Evolutionary conservation across 2,797 vertebrate species (phyloP).

Genomic region (Knipowitschia caucasica): DNA sequence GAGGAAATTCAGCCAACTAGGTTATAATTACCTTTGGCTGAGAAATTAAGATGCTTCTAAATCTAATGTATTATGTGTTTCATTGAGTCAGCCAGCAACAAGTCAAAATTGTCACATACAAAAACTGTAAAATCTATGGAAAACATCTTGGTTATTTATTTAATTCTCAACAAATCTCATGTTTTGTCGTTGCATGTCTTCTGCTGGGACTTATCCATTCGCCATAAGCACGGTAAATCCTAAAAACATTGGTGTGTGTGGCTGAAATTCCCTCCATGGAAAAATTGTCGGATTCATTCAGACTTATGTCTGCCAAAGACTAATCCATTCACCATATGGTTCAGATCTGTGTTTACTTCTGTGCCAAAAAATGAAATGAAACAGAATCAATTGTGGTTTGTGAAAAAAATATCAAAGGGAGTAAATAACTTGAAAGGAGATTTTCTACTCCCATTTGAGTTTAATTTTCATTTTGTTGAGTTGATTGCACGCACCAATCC

Average conservation of each 20-base stretch:
- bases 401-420: background rate
- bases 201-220: background rate
- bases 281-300: background rate
- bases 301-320: slow-evolving; percentile 2
- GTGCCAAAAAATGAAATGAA: background rate
- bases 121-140: background rate
- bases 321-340: slow-evolving; percentile 10
- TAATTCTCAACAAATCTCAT: background rate
- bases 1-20: slow-evolving; percentile 2
- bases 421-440: background rate
- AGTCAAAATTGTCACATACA: too few species aligned
- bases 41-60: background rate
- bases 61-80: background rate
- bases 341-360: background rate
- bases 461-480: background rate
- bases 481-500: too few species aligned
- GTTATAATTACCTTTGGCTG: background rate
- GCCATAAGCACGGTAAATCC: background rate
- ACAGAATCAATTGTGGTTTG: background rate
- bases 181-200: background rate
- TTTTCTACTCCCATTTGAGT: too few species aligned
- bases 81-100: background rate
- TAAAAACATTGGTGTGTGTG: background rate
- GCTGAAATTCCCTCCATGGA: background rate
- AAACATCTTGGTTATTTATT: background rate